These are phyloP conservation scores for Pyrrhosoma nymphula DNA, from an alignment of 2,888 invertebrate species.

Conservation along the genomic window DNA sequence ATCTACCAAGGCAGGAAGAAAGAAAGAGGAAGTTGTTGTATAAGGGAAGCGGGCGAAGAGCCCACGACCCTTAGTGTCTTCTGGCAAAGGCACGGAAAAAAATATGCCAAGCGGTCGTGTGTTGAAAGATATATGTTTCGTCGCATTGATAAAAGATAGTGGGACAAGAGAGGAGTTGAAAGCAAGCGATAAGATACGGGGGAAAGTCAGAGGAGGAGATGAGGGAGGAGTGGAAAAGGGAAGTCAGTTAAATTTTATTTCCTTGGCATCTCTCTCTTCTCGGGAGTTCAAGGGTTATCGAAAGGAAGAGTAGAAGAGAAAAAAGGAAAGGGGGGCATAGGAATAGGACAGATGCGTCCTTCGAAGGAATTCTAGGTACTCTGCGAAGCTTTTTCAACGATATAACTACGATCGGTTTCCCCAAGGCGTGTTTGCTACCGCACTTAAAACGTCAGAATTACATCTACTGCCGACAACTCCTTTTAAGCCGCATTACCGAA, in stretches of 20 bases:
- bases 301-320: not conserved
- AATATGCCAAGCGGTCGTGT: not conserved
- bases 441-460: too few species aligned
- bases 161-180: not conserved
- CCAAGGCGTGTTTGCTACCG: too few species aligned
- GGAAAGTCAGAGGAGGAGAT: too few species aligned
- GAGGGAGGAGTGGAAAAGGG: not conserved
- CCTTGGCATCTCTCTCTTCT: not conserved
- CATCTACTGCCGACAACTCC: too few species aligned
- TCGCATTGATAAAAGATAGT: not conserved
- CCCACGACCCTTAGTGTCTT: not conserved
- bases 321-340: not conserved
- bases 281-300: not conserved
- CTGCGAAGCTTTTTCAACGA: too few species aligned
- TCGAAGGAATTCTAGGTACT: not conserved
- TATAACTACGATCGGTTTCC: too few species aligned
- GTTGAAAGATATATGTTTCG: not conserved
- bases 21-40: not conserved
- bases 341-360: not conserved
- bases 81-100: not conserved
- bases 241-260: not conserved
- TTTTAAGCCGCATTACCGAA: too few species aligned
- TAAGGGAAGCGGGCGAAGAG: not conserved
- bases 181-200: not conserved
- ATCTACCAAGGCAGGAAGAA: not conserved